Base-by-base conservation (phyloP, 1,140 invertebrate genomes). In the Battus philenor region DNA sequence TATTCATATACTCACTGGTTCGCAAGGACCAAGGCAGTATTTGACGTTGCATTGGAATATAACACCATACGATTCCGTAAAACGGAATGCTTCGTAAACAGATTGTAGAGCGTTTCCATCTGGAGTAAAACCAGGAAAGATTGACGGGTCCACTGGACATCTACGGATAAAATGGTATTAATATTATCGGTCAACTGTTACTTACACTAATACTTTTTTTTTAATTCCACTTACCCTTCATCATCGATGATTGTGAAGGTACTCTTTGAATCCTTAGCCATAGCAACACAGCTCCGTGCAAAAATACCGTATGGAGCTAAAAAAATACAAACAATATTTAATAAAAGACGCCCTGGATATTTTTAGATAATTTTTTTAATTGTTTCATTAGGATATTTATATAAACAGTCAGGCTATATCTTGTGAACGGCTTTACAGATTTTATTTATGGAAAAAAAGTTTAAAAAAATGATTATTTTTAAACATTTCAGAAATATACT, bases 11-110 rank as follows among this genome's bases (percentile, higher is more conserved):
- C 90, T 90, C 88, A 96, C 94, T 63, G 96, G 94, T 83, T 97
- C 95, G 69, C 96, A 98, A 45, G 94, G 95, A 77, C 96, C 96
- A 32, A 98, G 88, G 82, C 96, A 98, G 81, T 98, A 98, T 75
- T 97, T 97, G 48, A 98, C 96, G 73, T 98, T 98, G 80, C 96
- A 98, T 73, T 98, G 96, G 91, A 98, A 98, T 72, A 98, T 98
- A 29, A 98, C 96, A 9, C 96, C 96, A 56, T 97, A 98, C 11
- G 95, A 97, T 74, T 98, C 96, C 0, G 96, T 98, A 71, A 98
- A 97, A 61, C 96, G 90, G 88, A 98, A 98, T 1, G 96, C 96
- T 86, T 98, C 96, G 68, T 97, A 98, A 31, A 95, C 90, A 0
- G 94, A 95, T 68, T 97, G 94, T 41, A 98, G 82, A 0, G 95